Evolutionary conservation across 2,888 invertebrate species (phyloP).

Genomic region (Elgonia sp.): DNA sequence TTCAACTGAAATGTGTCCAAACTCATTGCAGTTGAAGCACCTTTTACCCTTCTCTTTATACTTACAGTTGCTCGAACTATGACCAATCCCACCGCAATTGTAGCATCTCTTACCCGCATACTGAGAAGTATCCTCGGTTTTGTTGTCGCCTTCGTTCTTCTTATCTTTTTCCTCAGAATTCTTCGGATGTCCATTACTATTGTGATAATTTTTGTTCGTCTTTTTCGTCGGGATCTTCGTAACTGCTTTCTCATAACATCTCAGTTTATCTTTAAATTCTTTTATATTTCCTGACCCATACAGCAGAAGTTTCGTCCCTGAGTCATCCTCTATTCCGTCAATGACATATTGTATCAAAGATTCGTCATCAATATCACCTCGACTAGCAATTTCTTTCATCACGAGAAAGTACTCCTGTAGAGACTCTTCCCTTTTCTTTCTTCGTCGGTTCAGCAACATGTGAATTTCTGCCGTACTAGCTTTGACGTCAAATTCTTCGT

Average conservation of each 20-base stretch:
- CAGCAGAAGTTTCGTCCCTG: conserved; percentile 45
- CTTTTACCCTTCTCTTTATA: too few relatives aligned
- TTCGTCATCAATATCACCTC: conserved; percentile 53
- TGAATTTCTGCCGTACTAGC: conserved; percentile 61
- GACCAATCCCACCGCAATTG: too few relatives aligned
- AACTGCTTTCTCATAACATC: not conserved
- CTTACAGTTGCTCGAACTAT: too few relatives aligned
- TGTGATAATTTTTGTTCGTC: too few relatives aligned
- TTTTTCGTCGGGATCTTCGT: not conserved
- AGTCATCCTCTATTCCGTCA: conserved; percentile 65
- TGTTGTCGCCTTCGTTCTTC: too few relatives aligned
- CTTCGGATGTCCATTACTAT: not conserved
- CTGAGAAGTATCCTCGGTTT: too few relatives aligned
- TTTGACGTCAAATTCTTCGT: conserved; percentile 11
- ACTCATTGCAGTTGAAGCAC: too few relatives aligned
- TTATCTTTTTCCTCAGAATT: not conserved
- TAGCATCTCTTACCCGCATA: too few relatives aligned
- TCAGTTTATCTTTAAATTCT: conserved; percentile 60
- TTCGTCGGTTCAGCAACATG: not conserved
- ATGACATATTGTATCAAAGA: conserved; percentile 70
- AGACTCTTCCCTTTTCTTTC: conserved; percentile 54
- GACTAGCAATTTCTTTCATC: conserved; percentile 69
- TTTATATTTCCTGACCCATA: conserved; percentile 49
- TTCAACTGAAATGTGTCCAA: too few relatives aligned
- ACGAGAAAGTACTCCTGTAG: conserved; percentile 68